Evolutionary conservation across 2,888 invertebrate species (phyloP).

Genomic region (Nowickia ferox): DNA sequence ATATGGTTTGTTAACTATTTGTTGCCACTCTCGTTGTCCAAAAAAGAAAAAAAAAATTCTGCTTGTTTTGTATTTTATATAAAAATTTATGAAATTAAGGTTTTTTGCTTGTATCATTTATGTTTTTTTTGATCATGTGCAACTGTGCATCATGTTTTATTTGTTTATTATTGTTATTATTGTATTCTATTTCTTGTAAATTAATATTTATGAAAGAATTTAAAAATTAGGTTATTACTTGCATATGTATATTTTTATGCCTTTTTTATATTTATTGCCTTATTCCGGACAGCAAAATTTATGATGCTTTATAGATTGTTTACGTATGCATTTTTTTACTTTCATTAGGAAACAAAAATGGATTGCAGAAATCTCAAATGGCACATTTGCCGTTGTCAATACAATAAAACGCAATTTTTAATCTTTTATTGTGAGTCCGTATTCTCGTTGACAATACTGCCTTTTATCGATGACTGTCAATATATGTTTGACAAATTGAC

Average conservation of each 20-base stretch:
- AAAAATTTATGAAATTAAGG: conserved; percentile 38
- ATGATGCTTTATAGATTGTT: too few species aligned
- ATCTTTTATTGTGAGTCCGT: too few species aligned
- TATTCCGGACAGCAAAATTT: background rate
- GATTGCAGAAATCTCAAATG: too few species aligned
- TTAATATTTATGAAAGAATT: conserved; percentile 26
- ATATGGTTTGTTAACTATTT: conserved; percentile 64
- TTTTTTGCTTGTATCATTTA: background rate
- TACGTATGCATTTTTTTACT: too few species aligned
- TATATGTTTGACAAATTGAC: too few species aligned
- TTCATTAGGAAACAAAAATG: too few species aligned
- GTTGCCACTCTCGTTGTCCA: conserved; percentile 24
- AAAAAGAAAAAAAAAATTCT: conserved; percentile 10
- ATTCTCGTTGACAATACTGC: too few species aligned
- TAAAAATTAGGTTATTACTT: conserved; percentile 38
- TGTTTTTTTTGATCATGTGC: background rate
- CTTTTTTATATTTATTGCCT: background rate
- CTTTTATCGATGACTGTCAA: too few species aligned
- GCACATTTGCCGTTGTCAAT: too few species aligned
- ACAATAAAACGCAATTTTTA: too few species aligned
- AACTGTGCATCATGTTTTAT: background rate
- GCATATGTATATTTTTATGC: background rate
- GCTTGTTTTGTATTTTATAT: conserved; percentile 41
- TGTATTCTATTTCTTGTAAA: background rate
- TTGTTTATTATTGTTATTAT: background rate